phyloP scores from a whole-genome alignment of 1,140 invertebrate species.

The Papilio polytes region DNA sequence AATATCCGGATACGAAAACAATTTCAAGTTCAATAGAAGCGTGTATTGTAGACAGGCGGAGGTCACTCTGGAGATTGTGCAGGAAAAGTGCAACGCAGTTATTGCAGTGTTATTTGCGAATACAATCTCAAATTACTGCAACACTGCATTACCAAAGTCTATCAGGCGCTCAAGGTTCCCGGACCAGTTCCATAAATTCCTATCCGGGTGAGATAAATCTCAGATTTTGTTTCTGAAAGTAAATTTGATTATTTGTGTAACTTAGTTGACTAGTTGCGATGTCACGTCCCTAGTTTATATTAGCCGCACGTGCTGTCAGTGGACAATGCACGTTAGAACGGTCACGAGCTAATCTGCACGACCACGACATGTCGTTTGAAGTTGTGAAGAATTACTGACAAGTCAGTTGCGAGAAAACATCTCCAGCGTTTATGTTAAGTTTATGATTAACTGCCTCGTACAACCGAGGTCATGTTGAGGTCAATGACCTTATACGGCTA shows the following conservation, averaged over 20 bases:
- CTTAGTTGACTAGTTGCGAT: not conserved
- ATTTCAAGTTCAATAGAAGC: slow-evolving; percentile 15
- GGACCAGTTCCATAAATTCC: slow-evolving; percentile 7
- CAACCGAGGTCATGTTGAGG: not conserved
- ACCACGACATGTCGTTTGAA: not conserved
- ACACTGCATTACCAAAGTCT: not conserved
- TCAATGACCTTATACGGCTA: not conserved
- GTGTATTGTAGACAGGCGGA: not conserved
- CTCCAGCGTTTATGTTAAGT: slow-evolving; percentile 1
- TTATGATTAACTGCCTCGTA: not conserved
- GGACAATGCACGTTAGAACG: not conserved
- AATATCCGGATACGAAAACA: not conserved
- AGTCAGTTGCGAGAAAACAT: not conserved
- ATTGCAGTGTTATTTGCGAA: slow-evolving; percentile 3
- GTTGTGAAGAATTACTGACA: not conserved
- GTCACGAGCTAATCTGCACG: not conserved
- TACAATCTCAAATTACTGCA: not conserved
- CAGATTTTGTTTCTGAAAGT: no score
- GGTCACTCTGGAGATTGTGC: not conserved
- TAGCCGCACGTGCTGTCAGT: not conserved
- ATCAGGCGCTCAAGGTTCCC: not conserved
- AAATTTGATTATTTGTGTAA: not conserved
- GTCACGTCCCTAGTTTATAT: not conserved
- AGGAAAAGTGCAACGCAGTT: not conserved
- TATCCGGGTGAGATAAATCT: not conserved